Evolutionary conservation across 2,888 invertebrate species (phyloP).

Genomic region (Netelia fuscicornis): DNA sequence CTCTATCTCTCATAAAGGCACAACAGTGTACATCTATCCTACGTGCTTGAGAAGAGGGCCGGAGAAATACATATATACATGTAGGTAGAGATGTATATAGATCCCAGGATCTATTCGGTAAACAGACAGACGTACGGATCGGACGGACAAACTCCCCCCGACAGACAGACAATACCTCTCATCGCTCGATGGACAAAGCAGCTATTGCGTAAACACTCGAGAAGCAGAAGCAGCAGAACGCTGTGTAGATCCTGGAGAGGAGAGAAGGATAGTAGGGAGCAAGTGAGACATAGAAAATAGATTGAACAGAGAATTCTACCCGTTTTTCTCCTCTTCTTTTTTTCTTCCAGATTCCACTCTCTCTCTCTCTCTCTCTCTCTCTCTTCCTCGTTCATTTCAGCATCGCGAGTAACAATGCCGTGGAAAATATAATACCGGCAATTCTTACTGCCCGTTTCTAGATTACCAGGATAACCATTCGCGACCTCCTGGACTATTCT

Average conservation of each 20-base stretch:
- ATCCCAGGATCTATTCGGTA: conserved; percentile 75
- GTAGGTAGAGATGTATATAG: conserved; percentile 43
- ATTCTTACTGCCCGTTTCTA: conserved; percentile 75
- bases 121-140: conserved; percentile 75
- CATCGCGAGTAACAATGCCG: conserved; percentile 56
- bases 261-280: conserved; percentile 44
- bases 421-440: conserved; percentile 69
- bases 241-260: conserved; percentile 54
- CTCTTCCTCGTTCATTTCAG: conserved; percentile 14
- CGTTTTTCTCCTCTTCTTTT: conserved; percentile 12
- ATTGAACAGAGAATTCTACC: conserved; percentile 59
- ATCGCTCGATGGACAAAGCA: conserved; percentile 84
- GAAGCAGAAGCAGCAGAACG: conserved; percentile 70
- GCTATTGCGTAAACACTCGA: conserved; percentile 85
- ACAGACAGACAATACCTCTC: conserved; percentile 84
- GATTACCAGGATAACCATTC: conserved; percentile 79
- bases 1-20: conserved; percentile 77
- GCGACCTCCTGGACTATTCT: conserved; percentile 69
- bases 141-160: conserved; percentile 76
- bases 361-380: conserved; percentile 18
- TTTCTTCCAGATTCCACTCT: background rate
- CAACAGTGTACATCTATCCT: conserved; percentile 81
- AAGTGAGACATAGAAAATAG: conserved; percentile 67
- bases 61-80: conserved; percentile 57
- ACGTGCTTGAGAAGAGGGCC: conserved; percentile 69